Percentiles rank a stretch among this genome's conserved stretches.
Conservation (phyloP, 92 coral and sea anemone genomes). For the Siderastrea siderea region DNA sequence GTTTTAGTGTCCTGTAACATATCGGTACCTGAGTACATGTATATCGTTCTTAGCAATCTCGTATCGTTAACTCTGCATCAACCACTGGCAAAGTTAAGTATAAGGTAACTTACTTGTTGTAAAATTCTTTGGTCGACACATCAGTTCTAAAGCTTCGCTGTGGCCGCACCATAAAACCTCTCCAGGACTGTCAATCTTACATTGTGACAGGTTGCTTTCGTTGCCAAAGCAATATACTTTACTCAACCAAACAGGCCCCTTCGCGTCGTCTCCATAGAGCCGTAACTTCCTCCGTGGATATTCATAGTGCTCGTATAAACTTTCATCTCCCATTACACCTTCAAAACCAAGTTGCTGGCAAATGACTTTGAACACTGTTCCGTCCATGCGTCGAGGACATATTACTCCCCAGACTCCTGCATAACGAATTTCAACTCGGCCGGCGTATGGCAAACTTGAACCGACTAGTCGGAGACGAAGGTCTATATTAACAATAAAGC, state of each 20-base stretch:
- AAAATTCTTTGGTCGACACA: constrained; percentile 44
- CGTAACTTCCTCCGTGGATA: neutral
- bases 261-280: constrained; percentile 18
- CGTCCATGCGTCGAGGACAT: constrained; percentile 34
- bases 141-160: constrained; percentile 19
- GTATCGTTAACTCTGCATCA: no score
- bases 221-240: constrained; percentile 36
- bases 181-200: constrained; percentile 29
- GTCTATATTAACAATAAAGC: neutral
- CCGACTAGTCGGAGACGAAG: constrained; percentile 28
- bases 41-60: no score
- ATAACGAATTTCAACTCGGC: constrained; percentile 48
- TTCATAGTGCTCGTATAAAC: neutral
- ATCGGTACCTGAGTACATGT: no score
- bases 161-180: constrained; percentile 16
- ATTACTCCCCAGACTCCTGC: constrained; percentile 56
- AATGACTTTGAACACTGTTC: constrained; percentile 27
- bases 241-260: constrained; percentile 41
- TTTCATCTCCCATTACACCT: constrained; percentile 29
- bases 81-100: no score
- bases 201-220: constrained; percentile 30
- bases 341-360: constrained; percentile 43
- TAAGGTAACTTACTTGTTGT: constrained; percentile 23
- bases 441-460: constrained; percentile 36
- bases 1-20: no score